These are phyloP conservation scores for Rhagonycha fulva DNA, from an alignment of 2,888 invertebrate genomes.

Conservation along the genomic window DNA sequence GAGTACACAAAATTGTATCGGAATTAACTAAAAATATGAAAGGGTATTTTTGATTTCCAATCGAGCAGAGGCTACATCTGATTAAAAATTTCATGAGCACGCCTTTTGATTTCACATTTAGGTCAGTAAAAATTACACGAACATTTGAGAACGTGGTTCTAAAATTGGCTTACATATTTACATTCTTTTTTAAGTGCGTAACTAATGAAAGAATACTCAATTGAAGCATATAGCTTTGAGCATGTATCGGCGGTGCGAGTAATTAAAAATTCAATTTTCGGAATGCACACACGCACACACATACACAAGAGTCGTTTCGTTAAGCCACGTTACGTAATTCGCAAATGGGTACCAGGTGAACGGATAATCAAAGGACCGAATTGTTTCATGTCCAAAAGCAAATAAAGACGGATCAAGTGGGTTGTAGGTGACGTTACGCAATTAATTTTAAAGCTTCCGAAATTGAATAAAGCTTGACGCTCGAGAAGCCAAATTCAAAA, in stretches of 20 bases:
- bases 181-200: not conserved
- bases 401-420: constrained; percentile 31
- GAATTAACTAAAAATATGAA: too few species aligned
- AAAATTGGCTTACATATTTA: not conserved
- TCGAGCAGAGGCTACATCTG: not conserved
- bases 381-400: constrained; percentile 31
- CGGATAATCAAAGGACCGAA: constrained; percentile 29
- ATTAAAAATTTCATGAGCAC: not conserved
- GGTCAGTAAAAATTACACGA: not conserved
- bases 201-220: constrained; percentile 2
- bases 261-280: constrained; percentile 31
- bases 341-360: constrained; percentile 26
- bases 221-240: constrained; percentile 3
- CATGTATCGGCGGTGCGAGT: constrained; percentile 9
- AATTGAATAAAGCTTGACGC: constrained; percentile 11
- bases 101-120: not conserved
- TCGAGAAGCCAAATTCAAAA: not conserved
- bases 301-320: constrained; percentile 13
- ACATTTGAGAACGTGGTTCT: not conserved
- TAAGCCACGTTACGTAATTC: constrained; percentile 16
- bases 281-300: constrained; percentile 4
- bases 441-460: constrained; percentile 27
- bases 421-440: constrained; percentile 23
- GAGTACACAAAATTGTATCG: too few species aligned
- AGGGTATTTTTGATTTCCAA: not conserved